A percentile compares a stretch with the other conserved stretches of the same genome.
These are phyloP conservation scores for Anableps anableps DNA, from an alignment of 2,797 vertebrate species.

Conservation along the genomic window DNA sequence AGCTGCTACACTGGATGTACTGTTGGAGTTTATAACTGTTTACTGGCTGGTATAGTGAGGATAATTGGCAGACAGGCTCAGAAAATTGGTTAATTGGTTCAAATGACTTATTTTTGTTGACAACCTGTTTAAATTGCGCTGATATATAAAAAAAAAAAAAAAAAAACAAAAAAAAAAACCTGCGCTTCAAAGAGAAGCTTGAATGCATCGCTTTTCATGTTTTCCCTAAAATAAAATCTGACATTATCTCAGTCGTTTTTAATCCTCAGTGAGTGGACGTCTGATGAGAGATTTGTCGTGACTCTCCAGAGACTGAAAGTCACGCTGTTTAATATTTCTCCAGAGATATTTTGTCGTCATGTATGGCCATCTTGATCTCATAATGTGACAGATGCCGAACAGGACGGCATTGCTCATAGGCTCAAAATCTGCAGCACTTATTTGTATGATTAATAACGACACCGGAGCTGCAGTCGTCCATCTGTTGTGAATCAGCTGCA, in stretches of 20 bases:
- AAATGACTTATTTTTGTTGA: neutral
- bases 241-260: neutral
- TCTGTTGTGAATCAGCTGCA: constrained; percentile 61
- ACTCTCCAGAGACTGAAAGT: constrained; percentile 37
- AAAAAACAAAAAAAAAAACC: neutral
- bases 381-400: constrained; percentile 46
- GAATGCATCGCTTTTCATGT: neutral
- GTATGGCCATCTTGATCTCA: constrained; percentile 46
- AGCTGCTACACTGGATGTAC: constrained; percentile 7
- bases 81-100: neutral
- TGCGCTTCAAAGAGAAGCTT: neutral
- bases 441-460: constrained; percentile 60
- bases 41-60: neutral
- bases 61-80: neutral
- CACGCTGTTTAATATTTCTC: constrained; percentile 33
- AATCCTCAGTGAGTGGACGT: constrained; percentile 23
- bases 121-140: neutral
- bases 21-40: neutral
- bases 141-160: neutral
- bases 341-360: constrained; percentile 36
- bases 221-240: neutral
- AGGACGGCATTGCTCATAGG: constrained; percentile 46
- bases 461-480: constrained; percentile 50
- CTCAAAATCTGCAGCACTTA: constrained; percentile 50
- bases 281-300: constrained; percentile 38